A percentile compares a stretch with the other conserved stretches of the same genome.
These are phyloP conservation scores for Muschampia plurimacula DNA, from an alignment of 2,888 invertebrate genomes.

Conservation along the genomic window DNA sequence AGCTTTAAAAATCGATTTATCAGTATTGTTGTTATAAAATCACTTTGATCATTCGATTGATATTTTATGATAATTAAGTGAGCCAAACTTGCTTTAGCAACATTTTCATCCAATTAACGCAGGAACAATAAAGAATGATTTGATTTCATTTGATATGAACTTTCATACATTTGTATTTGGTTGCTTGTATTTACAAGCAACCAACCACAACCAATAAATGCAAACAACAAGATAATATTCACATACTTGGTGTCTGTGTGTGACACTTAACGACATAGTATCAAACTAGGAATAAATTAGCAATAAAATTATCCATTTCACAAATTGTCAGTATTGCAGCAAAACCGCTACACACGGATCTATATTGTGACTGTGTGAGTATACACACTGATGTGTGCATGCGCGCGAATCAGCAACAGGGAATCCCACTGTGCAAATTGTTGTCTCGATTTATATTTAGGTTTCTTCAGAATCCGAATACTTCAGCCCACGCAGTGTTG, in stretches of 20 bases:
- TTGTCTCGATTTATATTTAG: constrained; percentile 45
- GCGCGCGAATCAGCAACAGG: constrained; percentile 51
- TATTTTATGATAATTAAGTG: too few relatives aligned
- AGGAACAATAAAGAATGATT: too few relatives aligned
- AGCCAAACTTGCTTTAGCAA: too few relatives aligned
- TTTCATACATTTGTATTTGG: too few relatives aligned
- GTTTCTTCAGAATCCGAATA: constrained; percentile 33
- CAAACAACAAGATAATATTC: too few relatives aligned
- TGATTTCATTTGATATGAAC: too few relatives aligned
- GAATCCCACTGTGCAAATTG: constrained; percentile 69
- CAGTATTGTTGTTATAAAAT: too few relatives aligned
- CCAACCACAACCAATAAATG: too few relatives aligned
- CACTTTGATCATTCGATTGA: too few relatives aligned
- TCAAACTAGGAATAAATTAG: neutral
- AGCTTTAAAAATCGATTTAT: too few relatives aligned
- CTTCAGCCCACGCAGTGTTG: neutral
- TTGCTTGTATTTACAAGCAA: too few relatives aligned
- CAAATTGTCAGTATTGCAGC: constrained; percentile 14
- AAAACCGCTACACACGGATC: constrained; percentile 11
- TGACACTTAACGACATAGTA: neutral
- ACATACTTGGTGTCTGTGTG: neutral
- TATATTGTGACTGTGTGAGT: constrained; percentile 1
- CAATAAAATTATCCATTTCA: neutral
- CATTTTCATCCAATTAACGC: too few relatives aligned
- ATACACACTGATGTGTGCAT: constrained; percentile 14